Evolutionary conservation across 2,113 vertebrate genomes (phyloP), one percentile per base, ranked within the genome.

Genomic region (Clupea harengus): DNA sequence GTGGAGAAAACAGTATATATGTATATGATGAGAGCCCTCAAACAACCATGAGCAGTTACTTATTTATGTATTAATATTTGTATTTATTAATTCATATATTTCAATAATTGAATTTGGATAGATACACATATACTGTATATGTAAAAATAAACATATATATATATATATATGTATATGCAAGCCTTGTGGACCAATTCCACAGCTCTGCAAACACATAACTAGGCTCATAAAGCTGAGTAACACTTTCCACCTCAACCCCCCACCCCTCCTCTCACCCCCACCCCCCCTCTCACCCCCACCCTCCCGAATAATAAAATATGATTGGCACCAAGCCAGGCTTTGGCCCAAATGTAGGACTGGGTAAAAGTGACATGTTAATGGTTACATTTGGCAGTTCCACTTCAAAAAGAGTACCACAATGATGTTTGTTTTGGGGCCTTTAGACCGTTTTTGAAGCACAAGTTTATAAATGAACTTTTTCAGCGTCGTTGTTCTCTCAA

Each of bases 291-390:
- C 91, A 85, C 50, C 83, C 87, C 91, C 87, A 89, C 86, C 89
- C 89, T 22, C 91, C 88, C 84, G 83, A 90, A 92, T 93, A 91
- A 92, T 93, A 92, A 93, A 87, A 93, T 67, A 88, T 44, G 67
- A 87, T 86, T 87, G 87, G 80, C 86, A 91, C 67, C 89, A 82
- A 89, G 87, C 91, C 91, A 93, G 88, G 84, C 90, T 82, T 75
- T 86, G 82, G 72, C 85, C 89, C 82, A 88, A 90, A 86, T 82
- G 39, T 4, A 78, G 17, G 72, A 78, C 2, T 32, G 72, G 72
- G 10, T 78, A 32, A 87, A 88, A 91, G 89, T 82, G 25, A 89
- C 83, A 85, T 87, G 89, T 92, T 91, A 91, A 88, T 83, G 85
- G 89, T 89, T 86, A 81, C 87, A 89, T 91, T 91, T 87, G 91